Conservation (phyloP, 2,113 vertebrate species). For the Hemibagrus wyckioides region DNA sequence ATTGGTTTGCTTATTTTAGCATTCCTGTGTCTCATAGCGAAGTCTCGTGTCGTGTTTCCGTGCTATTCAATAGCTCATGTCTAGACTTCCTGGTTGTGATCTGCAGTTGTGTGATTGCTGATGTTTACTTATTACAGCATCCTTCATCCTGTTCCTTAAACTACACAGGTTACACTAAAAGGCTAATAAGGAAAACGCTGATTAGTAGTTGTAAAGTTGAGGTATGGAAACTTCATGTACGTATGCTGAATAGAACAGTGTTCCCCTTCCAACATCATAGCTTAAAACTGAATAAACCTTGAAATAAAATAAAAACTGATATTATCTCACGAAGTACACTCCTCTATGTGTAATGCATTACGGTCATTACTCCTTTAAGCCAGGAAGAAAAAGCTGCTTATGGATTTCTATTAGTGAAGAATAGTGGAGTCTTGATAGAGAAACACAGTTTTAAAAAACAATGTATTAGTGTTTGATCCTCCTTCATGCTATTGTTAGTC, state of each 20-base stretch:
- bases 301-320: neutral
- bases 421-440: neutral
- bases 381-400: neutral
- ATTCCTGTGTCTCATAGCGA: neutral
- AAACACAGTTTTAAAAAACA: neutral
- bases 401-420: neutral
- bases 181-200: neutral
- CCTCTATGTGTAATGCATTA: neutral
- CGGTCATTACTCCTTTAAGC: neutral
- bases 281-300: neutral
- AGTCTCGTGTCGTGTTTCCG: neutral
- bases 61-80: neutral
- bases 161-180: neutral
- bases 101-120: neutral
- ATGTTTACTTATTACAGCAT: neutral
- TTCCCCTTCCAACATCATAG: neutral
- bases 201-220: neutral
- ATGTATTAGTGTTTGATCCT: conserved; percentile 4
- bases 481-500: neutral
- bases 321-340: neutral
- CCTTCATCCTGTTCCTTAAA: neutral
- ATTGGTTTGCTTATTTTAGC: neutral
- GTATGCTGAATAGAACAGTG: neutral
- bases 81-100: neutral
- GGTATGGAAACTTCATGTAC: neutral